Conservation (phyloP, 1,140 invertebrate species). For the Heliconius eleuchia region DNA sequence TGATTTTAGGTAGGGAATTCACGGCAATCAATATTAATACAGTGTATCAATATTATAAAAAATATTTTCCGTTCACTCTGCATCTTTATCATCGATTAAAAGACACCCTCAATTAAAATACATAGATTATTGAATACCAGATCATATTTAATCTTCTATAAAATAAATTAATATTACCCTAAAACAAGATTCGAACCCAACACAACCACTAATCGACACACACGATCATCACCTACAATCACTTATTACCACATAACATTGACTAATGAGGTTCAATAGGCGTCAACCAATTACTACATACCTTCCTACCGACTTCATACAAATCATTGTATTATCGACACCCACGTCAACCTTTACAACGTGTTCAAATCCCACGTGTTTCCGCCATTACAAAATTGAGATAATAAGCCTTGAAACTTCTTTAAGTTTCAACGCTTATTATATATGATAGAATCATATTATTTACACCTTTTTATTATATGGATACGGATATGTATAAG, state of each 20-base stretch:
- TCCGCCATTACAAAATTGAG: slow-evolving; percentile 23
- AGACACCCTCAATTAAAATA: too few species aligned
- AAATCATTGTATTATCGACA: slow-evolving; percentile 11
- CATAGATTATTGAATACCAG: too few species aligned
- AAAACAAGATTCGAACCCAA: not conserved
- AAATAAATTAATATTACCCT: not conserved
- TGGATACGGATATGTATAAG: not conserved
- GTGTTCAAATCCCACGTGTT: slow-evolving; percentile 27
- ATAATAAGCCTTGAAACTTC: not conserved
- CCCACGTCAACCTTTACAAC: slow-evolving; percentile 19
- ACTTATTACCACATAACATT: not conserved
- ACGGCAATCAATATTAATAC: too few species aligned
- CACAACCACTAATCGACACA: not conserved
- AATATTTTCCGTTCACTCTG: too few species aligned
- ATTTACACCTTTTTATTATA: not conserved
- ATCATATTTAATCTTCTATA: too few species aligned
- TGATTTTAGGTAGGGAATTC: too few species aligned
- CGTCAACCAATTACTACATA: not conserved
- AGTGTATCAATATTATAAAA: too few species aligned
- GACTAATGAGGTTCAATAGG: not conserved
- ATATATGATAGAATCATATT: not conserved
- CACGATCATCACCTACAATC: not conserved
- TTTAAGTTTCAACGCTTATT: too few species aligned
- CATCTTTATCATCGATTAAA: too few species aligned
- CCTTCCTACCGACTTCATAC: not conserved